Conservation (phyloP, 2,888 invertebrate species). For the Drosophila diplacantha region DNA sequence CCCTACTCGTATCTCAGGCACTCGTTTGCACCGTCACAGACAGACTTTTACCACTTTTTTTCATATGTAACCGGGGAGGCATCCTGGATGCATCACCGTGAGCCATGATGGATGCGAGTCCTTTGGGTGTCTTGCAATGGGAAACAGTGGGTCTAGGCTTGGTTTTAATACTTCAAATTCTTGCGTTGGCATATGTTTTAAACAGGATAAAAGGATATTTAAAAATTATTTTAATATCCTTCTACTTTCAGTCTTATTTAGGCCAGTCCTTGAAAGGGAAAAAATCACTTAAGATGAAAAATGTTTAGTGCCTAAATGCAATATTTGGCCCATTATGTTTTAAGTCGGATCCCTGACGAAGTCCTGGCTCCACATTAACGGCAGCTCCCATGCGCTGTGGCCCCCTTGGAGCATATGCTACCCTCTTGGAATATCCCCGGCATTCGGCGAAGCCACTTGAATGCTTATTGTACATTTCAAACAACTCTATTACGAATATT, state of each 20-base stretch:
- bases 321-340: constrained; percentile 11
- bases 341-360: constrained; percentile 25
- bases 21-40: constrained; percentile 46
- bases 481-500: constrained; percentile 75
- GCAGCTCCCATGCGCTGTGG: constrained; percentile 32
- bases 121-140: constrained; percentile 3
- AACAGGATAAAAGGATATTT: no score
- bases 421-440: constrained; percentile 30
- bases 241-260: neutral
- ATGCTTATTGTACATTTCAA: constrained; percentile 71
- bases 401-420: constrained; percentile 4
- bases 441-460: constrained; percentile 61
- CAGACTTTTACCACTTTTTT: constrained; percentile 34
- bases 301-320: neutral
- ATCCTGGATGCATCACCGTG: constrained; percentile 24
- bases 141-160: constrained; percentile 16
- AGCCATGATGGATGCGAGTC: constrained; percentile 26
- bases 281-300: neutral
- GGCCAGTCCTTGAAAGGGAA: neutral
- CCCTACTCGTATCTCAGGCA: constrained; percentile 39
- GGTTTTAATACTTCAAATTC: neutral
- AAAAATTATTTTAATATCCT: no score
- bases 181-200: no score
- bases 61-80: constrained; percentile 40
- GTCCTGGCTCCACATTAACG: constrained; percentile 50